Conservation (phyloP, 2,888 invertebrate genomes). For the Flexamia atlantica region DNA sequence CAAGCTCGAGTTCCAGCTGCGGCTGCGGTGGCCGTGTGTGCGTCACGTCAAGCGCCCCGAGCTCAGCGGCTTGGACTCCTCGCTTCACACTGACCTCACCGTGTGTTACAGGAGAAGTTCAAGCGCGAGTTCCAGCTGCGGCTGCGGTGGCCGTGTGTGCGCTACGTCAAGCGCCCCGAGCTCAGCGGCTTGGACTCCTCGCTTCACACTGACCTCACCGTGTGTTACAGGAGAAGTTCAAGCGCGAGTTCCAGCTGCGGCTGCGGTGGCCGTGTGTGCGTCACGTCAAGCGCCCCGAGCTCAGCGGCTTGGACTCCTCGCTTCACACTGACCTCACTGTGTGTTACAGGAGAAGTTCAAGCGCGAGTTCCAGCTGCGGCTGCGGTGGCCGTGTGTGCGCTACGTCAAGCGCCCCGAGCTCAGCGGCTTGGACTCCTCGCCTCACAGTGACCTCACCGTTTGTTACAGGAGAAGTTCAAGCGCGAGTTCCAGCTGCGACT, state of each 20-base stretch:
- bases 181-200: constrained; percentile 70
- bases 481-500: constrained; percentile 86
- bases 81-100: too few species aligned
- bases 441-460: too few species aligned
- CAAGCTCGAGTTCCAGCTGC: constrained; percentile 86
- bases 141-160: constrained; percentile 74
- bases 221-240: constrained; percentile 91
- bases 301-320: constrained; percentile 70
- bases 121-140: constrained; percentile 87
- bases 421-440: constrained; percentile 70
- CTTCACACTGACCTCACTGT: too few species aligned
- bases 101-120: constrained; percentile 91
- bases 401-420: constrained; percentile 67
- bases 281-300: constrained; percentile 66
- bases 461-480: constrained; percentile 90
- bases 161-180: constrained; percentile 66
- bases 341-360: constrained; percentile 91
- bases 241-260: constrained; percentile 85
- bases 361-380: constrained; percentile 85
- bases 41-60: constrained; percentile 67
- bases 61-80: constrained; percentile 70
- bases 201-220: too few species aligned
- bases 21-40: constrained; percentile 75
- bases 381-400: constrained; percentile 73
- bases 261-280: constrained; percentile 74